Percentiles rank a stretch among this genome's conserved stretches.
phyloP scores from a whole-genome alignment of 2,113 vertebrate genomes.

The Okapia johnstoni region DNA sequence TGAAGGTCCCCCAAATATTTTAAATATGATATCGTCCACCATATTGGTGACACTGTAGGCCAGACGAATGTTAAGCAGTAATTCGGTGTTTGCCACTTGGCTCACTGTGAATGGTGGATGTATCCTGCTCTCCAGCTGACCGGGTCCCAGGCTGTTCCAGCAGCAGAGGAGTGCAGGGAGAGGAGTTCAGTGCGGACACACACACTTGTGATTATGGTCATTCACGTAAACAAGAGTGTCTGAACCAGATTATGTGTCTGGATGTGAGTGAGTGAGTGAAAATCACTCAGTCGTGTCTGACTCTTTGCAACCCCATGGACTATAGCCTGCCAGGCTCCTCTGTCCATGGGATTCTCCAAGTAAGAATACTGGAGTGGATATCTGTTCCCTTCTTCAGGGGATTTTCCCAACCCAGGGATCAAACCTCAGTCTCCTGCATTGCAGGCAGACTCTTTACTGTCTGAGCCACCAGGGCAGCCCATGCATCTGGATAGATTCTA shows the following conservation, averaged over 20 bases:
- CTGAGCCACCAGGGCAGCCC: neutral
- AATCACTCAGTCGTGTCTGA: neutral
- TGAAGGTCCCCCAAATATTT: neutral
- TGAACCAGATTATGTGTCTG: neutral
- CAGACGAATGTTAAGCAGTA: neutral
- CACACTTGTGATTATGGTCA: neutral
- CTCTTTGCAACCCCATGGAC: neutral
- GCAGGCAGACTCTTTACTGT: neutral
- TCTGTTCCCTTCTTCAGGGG: neutral
- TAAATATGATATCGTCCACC: neutral
- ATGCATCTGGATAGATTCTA: neutral
- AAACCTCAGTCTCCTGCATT: rapidly evolving
- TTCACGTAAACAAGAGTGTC: neutral
- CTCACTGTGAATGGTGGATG: neutral
- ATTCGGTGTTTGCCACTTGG: neutral
- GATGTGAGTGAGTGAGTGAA: neutral
- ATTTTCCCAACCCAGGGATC: neutral
- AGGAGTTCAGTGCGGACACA: neutral
- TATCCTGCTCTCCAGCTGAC: neutral
- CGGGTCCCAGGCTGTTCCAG: too few species aligned
- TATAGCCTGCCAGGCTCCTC: neutral
- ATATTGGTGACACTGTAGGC: neutral
- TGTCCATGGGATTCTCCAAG: neutral
- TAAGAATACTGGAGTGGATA: neutral
- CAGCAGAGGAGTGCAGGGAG: neutral